Conservation (phyloP, 2,113 vertebrate genomes). For the Lichenostomus cassidix region DNA sequence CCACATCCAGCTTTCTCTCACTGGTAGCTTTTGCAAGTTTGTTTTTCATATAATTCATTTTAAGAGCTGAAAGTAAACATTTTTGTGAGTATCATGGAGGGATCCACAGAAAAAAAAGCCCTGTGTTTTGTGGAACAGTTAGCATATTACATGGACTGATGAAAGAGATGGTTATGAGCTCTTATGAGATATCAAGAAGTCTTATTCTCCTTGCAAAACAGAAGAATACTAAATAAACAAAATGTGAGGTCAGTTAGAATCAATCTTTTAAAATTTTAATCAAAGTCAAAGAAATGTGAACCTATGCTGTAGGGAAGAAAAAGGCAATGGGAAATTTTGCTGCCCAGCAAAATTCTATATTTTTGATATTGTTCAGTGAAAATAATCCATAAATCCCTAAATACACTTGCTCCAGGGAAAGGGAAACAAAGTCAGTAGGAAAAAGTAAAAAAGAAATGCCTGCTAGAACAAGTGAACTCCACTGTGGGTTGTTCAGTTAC, state of each 20-base stretch:
- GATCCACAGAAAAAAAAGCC: neutral
- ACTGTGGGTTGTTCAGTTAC: slow-evolving; percentile 15
- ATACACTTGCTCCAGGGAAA: neutral
- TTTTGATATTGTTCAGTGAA: neutral
- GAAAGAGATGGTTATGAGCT: neutral
- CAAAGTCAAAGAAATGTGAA: neutral
- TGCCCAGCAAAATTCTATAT: neutral
- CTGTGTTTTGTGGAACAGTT: neutral
- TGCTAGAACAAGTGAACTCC: neutral
- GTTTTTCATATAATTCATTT: neutral
- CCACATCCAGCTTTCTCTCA: fast-evolving
- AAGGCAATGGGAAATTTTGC: neutral
- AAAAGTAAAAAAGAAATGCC: neutral
- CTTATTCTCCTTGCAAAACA: neutral
- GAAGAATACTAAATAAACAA: neutral
- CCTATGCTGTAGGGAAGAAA: neutral
- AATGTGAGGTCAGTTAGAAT: neutral
- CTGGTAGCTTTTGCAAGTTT: neutral
- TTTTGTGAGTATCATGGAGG: neutral
- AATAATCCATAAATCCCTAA: neutral
- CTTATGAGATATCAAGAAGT: neutral
- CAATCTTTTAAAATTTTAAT: neutral
- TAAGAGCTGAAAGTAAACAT: neutral
- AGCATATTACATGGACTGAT: neutral
- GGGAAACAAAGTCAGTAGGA: neutral